phyloP scores from a whole-genome alignment of 1,140 invertebrate species.

The Magallana gigas region DNA sequence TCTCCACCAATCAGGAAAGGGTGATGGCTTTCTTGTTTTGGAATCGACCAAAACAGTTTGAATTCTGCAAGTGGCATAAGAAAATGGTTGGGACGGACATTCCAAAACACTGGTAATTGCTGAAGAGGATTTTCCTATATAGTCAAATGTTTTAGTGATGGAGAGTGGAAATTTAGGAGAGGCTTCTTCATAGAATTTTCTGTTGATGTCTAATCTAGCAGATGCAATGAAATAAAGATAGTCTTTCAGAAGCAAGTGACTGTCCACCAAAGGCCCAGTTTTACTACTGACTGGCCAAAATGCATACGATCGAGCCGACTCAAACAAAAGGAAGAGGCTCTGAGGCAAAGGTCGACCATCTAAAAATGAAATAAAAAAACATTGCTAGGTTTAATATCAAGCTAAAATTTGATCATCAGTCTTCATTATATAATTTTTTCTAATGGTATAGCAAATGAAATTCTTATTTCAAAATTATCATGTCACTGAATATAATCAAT shows the following conservation, averaged over 20 bases:
- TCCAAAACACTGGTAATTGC: conserved; percentile 42
- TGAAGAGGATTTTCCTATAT: conserved; percentile 57
- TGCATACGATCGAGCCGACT: conserved; percentile 28
- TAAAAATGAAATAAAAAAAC: neutral
- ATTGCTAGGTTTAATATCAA: too few species aligned
- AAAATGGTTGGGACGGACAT: neutral
- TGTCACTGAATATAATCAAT: too few species aligned
- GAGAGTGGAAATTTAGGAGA: conserved; percentile 45
- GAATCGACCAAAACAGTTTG: conserved; percentile 57
- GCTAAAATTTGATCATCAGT: too few species aligned
- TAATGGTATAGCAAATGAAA: too few species aligned
- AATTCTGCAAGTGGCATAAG: conserved; percentile 44
- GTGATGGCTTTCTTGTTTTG: conserved; percentile 51
- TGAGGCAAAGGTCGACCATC: neutral
- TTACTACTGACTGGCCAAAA: conserved; percentile 42
- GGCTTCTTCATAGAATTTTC: conserved; percentile 27
- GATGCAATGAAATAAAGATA: conserved; percentile 45
- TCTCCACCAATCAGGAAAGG: conserved; percentile 63
- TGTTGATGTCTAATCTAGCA: conserved; percentile 21
- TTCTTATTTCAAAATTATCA: too few species aligned
- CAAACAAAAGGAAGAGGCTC: conserved; percentile 41
- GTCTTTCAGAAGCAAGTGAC: conserved; percentile 18
- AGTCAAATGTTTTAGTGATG: conserved; percentile 43
- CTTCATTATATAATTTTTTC: too few species aligned
- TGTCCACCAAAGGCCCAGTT: conserved; percentile 24